A percentile compares a stretch with the other conserved stretches of the same genome.
Conservation (phyloP, 2,797 vertebrate species). For the Centroberyx gerrardi region DNA sequence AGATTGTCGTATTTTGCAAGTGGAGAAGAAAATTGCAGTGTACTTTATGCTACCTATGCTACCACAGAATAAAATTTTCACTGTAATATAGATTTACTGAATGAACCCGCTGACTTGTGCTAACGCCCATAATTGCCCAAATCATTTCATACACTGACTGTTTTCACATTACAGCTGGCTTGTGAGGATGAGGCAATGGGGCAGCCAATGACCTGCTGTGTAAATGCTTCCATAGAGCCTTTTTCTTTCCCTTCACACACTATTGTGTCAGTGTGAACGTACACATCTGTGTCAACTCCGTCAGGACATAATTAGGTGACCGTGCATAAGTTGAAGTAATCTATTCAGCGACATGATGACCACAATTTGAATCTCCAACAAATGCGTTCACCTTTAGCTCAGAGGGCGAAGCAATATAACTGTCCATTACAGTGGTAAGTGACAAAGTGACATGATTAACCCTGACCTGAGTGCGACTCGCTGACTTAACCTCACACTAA, state of each 20-base stretch:
- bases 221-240: conserved; percentile 61
- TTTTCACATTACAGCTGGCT: conserved; percentile 48
- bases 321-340: conserved; percentile 34
- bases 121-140: conserved; percentile 47
- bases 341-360: conserved; percentile 8
- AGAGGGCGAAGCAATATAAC: conserved; percentile 37
- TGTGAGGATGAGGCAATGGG: conserved; percentile 65
- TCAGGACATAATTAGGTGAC: conserved; percentile 38
- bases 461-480: conserved; percentile 33
- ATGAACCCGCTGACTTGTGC: conserved; percentile 51
- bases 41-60: conserved; percentile 28
- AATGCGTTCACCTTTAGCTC: conserved; percentile 51
- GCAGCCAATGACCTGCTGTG: conserved; percentile 35
- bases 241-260: conserved; percentile 45
- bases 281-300: conserved; percentile 51
- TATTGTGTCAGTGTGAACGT: conserved; percentile 59
- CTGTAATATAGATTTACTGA: conserved; percentile 36
- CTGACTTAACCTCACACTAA: conserved; percentile 28
- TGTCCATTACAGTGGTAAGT: conserved; percentile 21
- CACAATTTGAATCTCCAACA: conserved; percentile 21
- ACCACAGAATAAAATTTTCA: conserved; percentile 12
- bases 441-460: conserved; percentile 38
- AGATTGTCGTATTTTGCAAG: conserved; percentile 22
- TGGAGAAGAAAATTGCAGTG: conserved; percentile 42
- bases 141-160: conserved; percentile 52